These are phyloP conservation scores for Ceramica pisi DNA, from an alignment of 2,888 invertebrate genomes.

Conservation along the genomic window DNA sequence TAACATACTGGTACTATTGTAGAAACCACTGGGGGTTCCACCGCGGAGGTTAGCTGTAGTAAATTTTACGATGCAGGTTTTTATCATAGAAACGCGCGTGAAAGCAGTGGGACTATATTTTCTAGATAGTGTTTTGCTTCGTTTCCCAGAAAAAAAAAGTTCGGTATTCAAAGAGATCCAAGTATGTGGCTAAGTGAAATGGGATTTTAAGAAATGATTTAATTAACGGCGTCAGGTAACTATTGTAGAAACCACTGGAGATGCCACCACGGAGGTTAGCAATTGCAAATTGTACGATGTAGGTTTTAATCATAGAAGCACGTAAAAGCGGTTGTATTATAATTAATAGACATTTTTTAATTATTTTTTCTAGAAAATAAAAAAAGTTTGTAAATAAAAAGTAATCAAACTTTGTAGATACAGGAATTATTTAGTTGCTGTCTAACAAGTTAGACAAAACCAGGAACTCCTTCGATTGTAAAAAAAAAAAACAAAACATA, in stretches of 20 bases:
- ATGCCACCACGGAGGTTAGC: slow-evolving; percentile 22
- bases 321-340: slow-evolving; percentile 6
- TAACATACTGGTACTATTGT: slow-evolving; percentile 63
- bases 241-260: slow-evolving; percentile 62
- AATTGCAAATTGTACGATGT: slow-evolving; percentile 35
- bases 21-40: slow-evolving; percentile 58
- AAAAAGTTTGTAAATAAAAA: too few species aligned
- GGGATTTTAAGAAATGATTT: slow-evolving; percentile 67
- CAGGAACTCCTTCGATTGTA: too few species aligned
- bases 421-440: too few species aligned
- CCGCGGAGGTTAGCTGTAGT: slow-evolving; percentile 13
- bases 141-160: not conserved
- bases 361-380: too few species aligned
- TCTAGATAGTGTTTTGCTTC: slow-evolving; percentile 8
- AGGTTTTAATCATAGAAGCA: slow-evolving; percentile 29
- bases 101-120: slow-evolving; percentile 2
- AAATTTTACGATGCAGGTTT: slow-evolving; percentile 42
- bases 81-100: slow-evolving; percentile 17
- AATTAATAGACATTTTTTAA: too few species aligned
- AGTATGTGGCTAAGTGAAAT: too few species aligned
- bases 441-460: too few species aligned
- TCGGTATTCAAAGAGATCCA: not conserved
- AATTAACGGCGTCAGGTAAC: slow-evolving; percentile 76
- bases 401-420: too few species aligned
- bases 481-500: too few species aligned